These are phyloP conservation scores for Harpalus rufipes DNA, from an alignment of 2,888 invertebrate genomes.

Conservation along the genomic window DNA sequence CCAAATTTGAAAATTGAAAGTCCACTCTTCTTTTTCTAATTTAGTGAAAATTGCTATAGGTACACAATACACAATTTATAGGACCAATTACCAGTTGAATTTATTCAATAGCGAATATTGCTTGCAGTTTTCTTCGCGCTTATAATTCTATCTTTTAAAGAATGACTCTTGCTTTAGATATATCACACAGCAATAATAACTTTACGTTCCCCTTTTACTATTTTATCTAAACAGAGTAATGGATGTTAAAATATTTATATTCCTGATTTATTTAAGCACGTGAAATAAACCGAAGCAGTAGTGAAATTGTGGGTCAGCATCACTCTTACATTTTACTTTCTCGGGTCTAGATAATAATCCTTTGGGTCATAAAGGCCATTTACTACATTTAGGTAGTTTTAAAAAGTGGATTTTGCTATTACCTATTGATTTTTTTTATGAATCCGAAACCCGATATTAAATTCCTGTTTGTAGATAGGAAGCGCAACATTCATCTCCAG, in stretches of 20 bases:
- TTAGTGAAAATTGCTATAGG: not conserved
- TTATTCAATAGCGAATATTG: not conserved
- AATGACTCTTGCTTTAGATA: slow-evolving; percentile 22
- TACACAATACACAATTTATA: too few species aligned
- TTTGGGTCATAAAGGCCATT: not conserved
- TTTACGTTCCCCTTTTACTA: slow-evolving; percentile 13
- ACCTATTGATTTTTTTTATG: slow-evolving; percentile 37
- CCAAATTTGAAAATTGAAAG: slow-evolving; percentile 54
- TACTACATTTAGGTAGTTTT: slow-evolving; percentile 1
- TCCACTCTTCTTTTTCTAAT: slow-evolving; percentile 11
- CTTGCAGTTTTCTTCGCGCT: not conserved
- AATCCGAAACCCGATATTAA: slow-evolving; percentile 36
- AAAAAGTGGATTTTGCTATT: slow-evolving; percentile 17
- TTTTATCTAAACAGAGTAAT: slow-evolving; percentile 53
- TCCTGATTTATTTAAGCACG: slow-evolving; percentile 28
- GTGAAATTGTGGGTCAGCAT: not conserved
- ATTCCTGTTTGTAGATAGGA: slow-evolving; percentile 13
- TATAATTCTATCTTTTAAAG: slow-evolving; percentile 17
- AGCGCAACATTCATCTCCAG: not conserved
- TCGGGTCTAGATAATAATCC: not conserved
- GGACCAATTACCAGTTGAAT: too few species aligned
- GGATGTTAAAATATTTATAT: slow-evolving; percentile 55
- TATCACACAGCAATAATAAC: slow-evolving; percentile 21
- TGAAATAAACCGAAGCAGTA: slow-evolving; percentile 1
- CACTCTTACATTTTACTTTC: not conserved